These are phyloP conservation scores for Chelmon rostratus DNA, from an alignment of 2,797 vertebrate species.

Conservation along the genomic window DNA sequence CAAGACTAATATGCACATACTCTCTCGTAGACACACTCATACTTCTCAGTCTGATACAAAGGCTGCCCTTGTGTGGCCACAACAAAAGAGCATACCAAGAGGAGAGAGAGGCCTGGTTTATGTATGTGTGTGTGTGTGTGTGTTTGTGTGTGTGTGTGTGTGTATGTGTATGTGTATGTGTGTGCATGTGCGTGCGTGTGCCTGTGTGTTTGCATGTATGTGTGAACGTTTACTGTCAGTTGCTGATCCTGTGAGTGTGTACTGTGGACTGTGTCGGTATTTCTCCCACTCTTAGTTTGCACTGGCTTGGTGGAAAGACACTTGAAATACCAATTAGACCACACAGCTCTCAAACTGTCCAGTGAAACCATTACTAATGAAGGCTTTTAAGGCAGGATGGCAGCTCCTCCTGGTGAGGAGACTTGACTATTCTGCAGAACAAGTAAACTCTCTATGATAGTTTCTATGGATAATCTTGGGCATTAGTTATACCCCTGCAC, in stretches of 20 bases:
- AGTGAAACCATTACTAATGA: conserved; percentile 19
- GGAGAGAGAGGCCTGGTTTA: conserved; percentile 36
- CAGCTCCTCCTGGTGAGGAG: conserved; percentile 59
- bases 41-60: conserved; percentile 76
- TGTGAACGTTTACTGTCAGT: too few species aligned
- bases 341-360: conserved; percentile 6
- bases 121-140: conserved; percentile 26
- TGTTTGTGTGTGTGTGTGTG: conserved; percentile 11
- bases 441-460: background rate
- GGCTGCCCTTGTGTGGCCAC: conserved; percentile 76
- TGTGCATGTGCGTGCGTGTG: too few species aligned
- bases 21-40: conserved; percentile 44
- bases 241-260: too few species aligned
- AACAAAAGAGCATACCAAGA: conserved; percentile 68
- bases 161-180: conserved; percentile 3
- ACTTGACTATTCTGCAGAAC: background rate
- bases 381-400: background rate
- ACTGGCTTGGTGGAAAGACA: conserved; percentile 6
- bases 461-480: background rate
- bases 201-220: too few species aligned
- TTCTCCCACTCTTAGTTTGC: conserved; percentile 19
- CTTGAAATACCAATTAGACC: conserved; percentile 40
- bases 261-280: conserved; percentile 8
- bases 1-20: conserved; percentile 65
- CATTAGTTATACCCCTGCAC: background rate